Evolutionary conservation across 2,888 invertebrate species (phyloP), one percentile per base, ranked within the genome.

Genomic region (Volucella bombylans): DNA sequence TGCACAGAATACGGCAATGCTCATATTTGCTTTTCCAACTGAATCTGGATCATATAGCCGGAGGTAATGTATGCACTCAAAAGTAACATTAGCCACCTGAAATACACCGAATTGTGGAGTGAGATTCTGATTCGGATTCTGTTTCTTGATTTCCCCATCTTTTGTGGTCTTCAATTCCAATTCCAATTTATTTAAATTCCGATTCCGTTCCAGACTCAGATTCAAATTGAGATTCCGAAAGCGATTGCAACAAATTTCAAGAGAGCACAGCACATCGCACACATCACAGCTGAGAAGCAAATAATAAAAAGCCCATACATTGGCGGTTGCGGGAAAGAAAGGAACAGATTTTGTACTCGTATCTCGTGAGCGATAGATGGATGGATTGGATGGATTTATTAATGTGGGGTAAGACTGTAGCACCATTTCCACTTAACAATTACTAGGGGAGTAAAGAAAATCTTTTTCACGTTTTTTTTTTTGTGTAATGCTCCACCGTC

Each of bases 381-480:
- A 31, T 31, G 6, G 6, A 31, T 31, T 31, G 6, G 2, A 31
- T 31, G 31, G 31, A 31, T 31, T 4, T 31, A 73, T 73, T 61
- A 61, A 73, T 80, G 81, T 61, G 81, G 81, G 81, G 81, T 81
- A 74, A 65, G 50, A 81, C 65, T 64, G 31, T 31, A 79, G 57
- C 64, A 74, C 74, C 61, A 43, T 47, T 49, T 52, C 65, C 57
- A 65, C 68, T 79, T 68, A 76, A 57, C 62, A 64, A 71, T 80
- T 71, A 83, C 6, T 31, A 74, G 80, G 83, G 74, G 80, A 74
- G 69, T 74, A 54, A 85, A 67, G 71, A 65, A 83, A 74, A 80
- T 83, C 65, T 80, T 83, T 59, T 47, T 59, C 2, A 3, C 0
- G 2, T 23, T 47, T 12, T 83, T 59, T 80, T 83, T 59, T 52